Base-by-base conservation (phyloP, 2,797 vertebrate species). In the Danionella dracula region DNA sequence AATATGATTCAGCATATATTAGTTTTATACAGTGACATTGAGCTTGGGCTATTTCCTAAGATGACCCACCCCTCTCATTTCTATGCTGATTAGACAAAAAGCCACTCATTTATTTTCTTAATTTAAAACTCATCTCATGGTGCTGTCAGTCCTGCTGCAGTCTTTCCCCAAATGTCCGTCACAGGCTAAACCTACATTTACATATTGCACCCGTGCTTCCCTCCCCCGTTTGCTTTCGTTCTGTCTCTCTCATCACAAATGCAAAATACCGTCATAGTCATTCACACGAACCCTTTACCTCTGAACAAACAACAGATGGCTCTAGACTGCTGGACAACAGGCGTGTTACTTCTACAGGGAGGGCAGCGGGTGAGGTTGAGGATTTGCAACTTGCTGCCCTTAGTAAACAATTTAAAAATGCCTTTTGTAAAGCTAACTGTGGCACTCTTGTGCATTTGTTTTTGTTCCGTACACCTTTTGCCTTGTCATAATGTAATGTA, bases 261-360 rank as follows among this genome's bases (percentile, higher is more conserved):
- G 50, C 60, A 67, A 53, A 53, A 61, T 44, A 48, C 61, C 29
- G 40, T 31, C 57, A 51, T 66, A 69, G 66, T 68, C 71, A 63
- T 72, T 67, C 50, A 79, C 35, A 75, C 60, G 62, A 79, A 72
- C 80, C 76, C 77, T 74, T 80, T 83, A 82, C 75, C 77, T 78
- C 72, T 83, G 86, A 85, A 85, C 86, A 89, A 89, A 90, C 86
- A 90, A 86, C 89, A 90, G 89, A 90, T 90, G 89, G 89, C 83
- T 82, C 77, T 80, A 79, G 82, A 83, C 81, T 86, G 77, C 80
- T 84, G 84, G 84, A 76, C 66, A 76, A 84, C 80, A 81, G 84
- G 80, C 80, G 79, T 84, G 84, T 84, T 77, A 80, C 77, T 77
- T 50, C 73, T 81, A 72, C 71, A n/a, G 69, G 77, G 76, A 65